phyloP scores from a whole-genome alignment of 1,140 invertebrate species.

The Dendroctonus valens region DNA sequence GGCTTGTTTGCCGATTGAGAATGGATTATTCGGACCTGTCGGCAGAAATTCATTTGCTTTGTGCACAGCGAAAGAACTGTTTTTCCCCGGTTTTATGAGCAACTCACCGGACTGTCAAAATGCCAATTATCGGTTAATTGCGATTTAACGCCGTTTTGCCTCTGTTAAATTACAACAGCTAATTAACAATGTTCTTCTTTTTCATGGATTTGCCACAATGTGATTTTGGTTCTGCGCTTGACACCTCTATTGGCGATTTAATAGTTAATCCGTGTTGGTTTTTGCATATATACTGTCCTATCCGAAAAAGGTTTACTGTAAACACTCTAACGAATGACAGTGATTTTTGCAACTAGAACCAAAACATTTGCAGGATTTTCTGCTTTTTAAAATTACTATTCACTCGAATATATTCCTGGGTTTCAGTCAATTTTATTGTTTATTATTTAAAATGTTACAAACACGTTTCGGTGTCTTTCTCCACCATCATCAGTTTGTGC shows the following conservation, averaged over 20 bases:
- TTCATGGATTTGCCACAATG: conserved; percentile 21
- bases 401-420: too few species aligned
- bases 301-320: too few species aligned
- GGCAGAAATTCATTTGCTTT: conserved; percentile 41
- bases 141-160: conserved; percentile 34
- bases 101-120: conserved; percentile 38
- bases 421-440: too few species aligned
- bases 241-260: conserved; percentile 6
- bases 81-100: conserved; percentile 39
- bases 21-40: conserved; percentile 49
- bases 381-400: too few species aligned
- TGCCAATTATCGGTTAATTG: conserved; percentile 40
- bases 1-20: conserved; percentile 46
- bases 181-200: conserved; percentile 32
- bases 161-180: conserved; percentile 17
- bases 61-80: conserved; percentile 36
- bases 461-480: too few species aligned
- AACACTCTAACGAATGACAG: too few species aligned
- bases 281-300: too few species aligned
- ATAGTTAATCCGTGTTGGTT: too few species aligned
- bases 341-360: too few species aligned
- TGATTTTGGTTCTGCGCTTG: conserved; percentile 12
- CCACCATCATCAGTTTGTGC: too few species aligned
- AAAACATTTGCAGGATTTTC: too few species aligned
- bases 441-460: too few species aligned